phyloP scores from a whole-genome alignment of 2,797 vertebrate species.

The Neoniphon sammara region DNA sequence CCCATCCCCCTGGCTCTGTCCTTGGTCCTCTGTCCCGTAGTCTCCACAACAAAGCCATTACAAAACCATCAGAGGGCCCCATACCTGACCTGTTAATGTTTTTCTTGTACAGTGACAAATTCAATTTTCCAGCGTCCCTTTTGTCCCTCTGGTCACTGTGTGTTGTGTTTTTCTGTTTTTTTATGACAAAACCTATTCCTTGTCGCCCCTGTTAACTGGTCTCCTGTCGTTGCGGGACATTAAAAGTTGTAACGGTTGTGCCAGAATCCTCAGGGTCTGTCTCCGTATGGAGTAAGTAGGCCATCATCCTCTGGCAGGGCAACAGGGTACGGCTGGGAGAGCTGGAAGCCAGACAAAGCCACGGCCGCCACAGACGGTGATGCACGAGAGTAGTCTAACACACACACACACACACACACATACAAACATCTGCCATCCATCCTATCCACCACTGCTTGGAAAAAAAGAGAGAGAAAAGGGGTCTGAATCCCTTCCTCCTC shows the following conservation, averaged over 20 bases:
- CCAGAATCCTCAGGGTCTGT: constrained; percentile 50
- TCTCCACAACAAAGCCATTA: constrained; percentile 33
- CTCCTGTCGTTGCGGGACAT: constrained; percentile 18
- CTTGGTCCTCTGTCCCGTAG: constrained; percentile 25
- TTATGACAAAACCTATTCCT: constrained; percentile 49
- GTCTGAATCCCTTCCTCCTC: constrained; percentile 10
- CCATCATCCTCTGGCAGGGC: constrained; percentile 60
- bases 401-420: not conserved
- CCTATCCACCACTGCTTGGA: constrained; percentile 24
- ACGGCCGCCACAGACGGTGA: constrained; percentile 47
- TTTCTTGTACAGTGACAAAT: constrained; percentile 42
- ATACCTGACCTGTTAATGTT: constrained; percentile 22
- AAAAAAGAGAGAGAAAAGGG: not conserved
- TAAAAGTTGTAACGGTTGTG: constrained; percentile 46
- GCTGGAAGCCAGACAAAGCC: constrained; percentile 72
- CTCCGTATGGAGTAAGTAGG: constrained; percentile 62
- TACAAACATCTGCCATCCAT: constrained; percentile 70
- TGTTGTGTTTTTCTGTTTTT: constrained; percentile 47
- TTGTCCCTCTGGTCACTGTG: constrained; percentile 12
- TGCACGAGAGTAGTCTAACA: constrained; percentile 32
- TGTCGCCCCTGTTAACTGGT: not conserved
- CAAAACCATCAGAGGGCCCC: constrained; percentile 28
- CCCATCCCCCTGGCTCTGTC: constrained; percentile 37
- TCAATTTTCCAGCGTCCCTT: constrained; percentile 31
- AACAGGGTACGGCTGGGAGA: constrained; percentile 39